Conservation (phyloP, 2,113 vertebrate genomes). For the Malaclemys terrapin region DNA sequence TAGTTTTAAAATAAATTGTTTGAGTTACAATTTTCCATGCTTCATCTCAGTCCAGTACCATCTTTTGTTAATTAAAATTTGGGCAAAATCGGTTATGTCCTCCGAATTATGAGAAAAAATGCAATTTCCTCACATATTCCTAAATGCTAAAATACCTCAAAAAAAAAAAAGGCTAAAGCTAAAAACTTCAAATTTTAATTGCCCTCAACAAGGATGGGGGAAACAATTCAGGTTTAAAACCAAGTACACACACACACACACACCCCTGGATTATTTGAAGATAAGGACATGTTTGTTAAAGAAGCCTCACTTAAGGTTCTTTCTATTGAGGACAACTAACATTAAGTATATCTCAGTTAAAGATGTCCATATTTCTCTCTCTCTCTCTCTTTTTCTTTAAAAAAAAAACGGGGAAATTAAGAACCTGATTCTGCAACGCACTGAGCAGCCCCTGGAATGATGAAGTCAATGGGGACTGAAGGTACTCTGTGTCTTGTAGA, state of each 20-base stretch:
- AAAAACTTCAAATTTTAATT: not conserved
- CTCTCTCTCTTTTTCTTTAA: not conserved
- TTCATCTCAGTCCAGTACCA: slow-evolving; percentile 22
- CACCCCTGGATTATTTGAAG: not conserved
- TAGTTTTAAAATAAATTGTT: slow-evolving; percentile 37
- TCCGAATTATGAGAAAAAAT: not conserved
- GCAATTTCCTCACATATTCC: not conserved
- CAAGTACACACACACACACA: not conserved
- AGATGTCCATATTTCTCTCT: not conserved
- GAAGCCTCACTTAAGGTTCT: not conserved
- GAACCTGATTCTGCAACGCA: not conserved
- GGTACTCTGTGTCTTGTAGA: not conserved
- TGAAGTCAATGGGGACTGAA: slow-evolving; percentile 22
- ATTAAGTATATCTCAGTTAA: not conserved
- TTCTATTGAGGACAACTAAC: not conserved
- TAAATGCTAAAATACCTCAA: not conserved
- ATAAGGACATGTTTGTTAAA: not conserved
- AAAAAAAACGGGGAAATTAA: not conserved
- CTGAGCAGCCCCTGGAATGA: slow-evolving; percentile 1
- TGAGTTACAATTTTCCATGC: slow-evolving; percentile 45
- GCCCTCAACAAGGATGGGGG: not conserved
- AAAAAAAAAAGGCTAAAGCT: not conserved
- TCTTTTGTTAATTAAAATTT: slow-evolving; percentile 17
- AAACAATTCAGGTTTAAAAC: not conserved
- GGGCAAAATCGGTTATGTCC: slow-evolving; percentile 19